Conservation (phyloP, 2,113 vertebrate genomes). For the Glareola pratincola region DNA sequence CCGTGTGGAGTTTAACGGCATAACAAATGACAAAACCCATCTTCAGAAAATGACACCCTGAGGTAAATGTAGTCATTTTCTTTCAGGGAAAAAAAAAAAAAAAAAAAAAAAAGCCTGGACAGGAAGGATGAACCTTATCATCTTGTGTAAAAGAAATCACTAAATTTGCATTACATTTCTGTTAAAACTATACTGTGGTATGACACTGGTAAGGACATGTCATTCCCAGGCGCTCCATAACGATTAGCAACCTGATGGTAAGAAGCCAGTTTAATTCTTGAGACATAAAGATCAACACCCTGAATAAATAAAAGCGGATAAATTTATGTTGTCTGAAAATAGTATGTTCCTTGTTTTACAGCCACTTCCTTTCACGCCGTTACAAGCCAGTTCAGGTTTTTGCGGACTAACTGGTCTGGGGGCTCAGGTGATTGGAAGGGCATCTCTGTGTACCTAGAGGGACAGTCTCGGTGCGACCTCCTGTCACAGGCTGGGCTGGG, state of each 20-base stretch:
- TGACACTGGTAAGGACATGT: neutral
- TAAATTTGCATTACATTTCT: neutral
- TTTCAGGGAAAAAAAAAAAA: neutral
- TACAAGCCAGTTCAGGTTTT: neutral
- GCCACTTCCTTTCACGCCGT: neutral
- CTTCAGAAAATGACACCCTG: neutral
- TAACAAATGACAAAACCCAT: neutral
- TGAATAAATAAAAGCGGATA: neutral
- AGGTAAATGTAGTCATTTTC: neutral
- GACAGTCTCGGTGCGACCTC: neutral
- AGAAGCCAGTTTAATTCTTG: neutral
- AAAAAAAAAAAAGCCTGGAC: neutral
- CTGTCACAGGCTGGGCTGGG: neutral
- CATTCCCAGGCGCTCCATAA: neutral
- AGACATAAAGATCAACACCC: neutral
- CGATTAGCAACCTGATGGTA: neutral
- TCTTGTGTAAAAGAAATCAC: neutral
- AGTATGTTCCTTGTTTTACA: neutral
- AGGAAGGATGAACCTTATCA: neutral
- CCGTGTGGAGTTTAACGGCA: neutral
- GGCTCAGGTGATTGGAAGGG: neutral
- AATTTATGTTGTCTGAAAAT: neutral
- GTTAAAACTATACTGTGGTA: neutral
- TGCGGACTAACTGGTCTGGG: neutral
- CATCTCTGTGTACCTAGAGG: neutral